Conservation (phyloP, 2,797 vertebrate species). For the Gymnothorax javanicus region DNA sequence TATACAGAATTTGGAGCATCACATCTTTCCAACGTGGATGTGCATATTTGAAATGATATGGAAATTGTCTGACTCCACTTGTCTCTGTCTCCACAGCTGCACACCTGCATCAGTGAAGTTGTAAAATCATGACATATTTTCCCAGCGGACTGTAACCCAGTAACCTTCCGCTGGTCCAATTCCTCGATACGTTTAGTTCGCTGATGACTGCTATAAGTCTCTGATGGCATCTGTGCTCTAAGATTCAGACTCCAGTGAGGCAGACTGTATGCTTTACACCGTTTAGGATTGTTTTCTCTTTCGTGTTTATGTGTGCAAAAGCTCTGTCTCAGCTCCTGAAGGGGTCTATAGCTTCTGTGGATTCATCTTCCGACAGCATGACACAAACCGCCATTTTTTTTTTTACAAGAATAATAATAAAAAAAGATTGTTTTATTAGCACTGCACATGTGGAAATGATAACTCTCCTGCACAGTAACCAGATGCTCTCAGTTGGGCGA, state of each 20-base stretch:
- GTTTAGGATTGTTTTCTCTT: not conserved
- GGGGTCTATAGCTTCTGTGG: conserved; percentile 1
- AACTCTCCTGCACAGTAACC: conserved; percentile 4
- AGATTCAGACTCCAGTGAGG: not conserved
- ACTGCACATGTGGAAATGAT: conserved; percentile 12
- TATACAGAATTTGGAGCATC: not conserved
- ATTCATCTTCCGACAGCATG: not conserved
- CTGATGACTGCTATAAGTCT: not conserved
- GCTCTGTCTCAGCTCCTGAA: not conserved
- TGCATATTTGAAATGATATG: not conserved
- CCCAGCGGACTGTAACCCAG: not conserved
- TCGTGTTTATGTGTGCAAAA: not conserved
- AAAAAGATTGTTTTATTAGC: not conserved
- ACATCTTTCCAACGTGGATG: not conserved
- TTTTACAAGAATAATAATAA: conserved; percentile 5
- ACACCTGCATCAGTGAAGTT: not conserved
- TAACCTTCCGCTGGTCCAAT: not conserved
- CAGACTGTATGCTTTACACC: not conserved
- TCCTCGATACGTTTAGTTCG: not conserved
- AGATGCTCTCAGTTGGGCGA: not conserved
- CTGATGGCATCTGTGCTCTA: not conserved
- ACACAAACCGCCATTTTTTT: not conserved
- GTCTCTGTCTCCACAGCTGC: not conserved
- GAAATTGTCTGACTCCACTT: not conserved
- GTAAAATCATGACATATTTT: not conserved